Percentiles rank a stretch among this genome's conserved stretches.
These are phyloP conservation scores for Aplocera efformata DNA, from an alignment of 2,888 invertebrate genomes.

Conservation along the genomic window DNA sequence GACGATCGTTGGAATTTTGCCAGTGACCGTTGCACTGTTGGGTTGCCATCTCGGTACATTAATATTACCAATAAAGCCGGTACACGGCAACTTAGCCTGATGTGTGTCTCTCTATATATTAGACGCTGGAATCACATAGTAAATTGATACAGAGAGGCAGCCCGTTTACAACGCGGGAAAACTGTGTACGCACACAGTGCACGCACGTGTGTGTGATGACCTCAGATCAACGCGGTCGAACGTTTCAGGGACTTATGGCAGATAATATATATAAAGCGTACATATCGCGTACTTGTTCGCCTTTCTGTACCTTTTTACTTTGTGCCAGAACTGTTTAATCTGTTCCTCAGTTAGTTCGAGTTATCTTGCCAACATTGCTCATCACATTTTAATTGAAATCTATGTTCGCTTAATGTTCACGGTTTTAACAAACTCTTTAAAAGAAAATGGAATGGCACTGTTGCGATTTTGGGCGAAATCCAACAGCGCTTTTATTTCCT, in stretches of 20 bases:
- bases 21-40: constrained; percentile 62
- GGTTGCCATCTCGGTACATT: constrained; percentile 64
- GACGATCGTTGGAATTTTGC: constrained; percentile 58
- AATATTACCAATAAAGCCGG: constrained; percentile 61
- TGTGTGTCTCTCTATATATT: constrained; percentile 18
- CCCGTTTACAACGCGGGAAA: too few relatives aligned
- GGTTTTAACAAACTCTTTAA: neutral
- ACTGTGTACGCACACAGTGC: too few relatives aligned
- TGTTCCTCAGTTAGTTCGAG: constrained; percentile 7
- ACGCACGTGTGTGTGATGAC: too few relatives aligned
- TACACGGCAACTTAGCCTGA: constrained; percentile 41
- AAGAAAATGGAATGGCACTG: neutral
- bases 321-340: constrained; percentile 10
- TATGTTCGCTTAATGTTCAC: neutral
- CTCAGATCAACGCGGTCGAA: too few relatives aligned
- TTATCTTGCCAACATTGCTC: constrained; percentile 18
- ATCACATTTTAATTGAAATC: constrained; percentile 1
- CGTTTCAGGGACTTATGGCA: too few relatives aligned
- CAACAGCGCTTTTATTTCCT: neutral
- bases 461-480: neutral
- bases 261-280: too few relatives aligned
- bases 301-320: too few relatives aligned
- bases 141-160: too few relatives aligned
- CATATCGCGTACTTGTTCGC: too few relatives aligned
- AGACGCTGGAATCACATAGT: too few relatives aligned